Conservation (phyloP, 2,797 vertebrate genomes). For the Poliocrania exsul region DNA sequence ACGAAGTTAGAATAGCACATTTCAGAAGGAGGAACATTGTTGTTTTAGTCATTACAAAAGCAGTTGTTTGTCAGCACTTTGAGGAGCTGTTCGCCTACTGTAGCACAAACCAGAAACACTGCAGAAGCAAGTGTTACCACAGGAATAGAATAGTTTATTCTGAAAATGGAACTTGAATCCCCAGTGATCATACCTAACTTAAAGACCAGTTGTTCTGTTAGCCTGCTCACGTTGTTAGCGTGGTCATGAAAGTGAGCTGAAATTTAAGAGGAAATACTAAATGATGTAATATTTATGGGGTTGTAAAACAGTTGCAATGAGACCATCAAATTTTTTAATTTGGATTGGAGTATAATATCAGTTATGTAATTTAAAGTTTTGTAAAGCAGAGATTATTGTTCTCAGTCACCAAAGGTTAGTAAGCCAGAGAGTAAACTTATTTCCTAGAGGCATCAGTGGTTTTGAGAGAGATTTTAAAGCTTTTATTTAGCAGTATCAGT, state of each 20-base stretch:
- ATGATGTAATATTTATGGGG: background rate
- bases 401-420: background rate
- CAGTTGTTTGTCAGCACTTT: background rate
- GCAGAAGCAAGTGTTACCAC: background rate
- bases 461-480: background rate
- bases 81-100: background rate
- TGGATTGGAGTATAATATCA: background rate
- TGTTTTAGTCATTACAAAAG: background rate
- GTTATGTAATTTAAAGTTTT: background rate
- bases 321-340: background rate
- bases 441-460: background rate
- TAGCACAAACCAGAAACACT: background rate
- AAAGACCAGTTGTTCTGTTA: background rate
- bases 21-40: background rate
- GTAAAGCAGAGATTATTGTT: background rate
- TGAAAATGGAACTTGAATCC: background rate
- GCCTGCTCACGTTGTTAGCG: fast-evolving
- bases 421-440: background rate
- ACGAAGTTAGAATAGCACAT: background rate
- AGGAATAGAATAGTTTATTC: background rate
- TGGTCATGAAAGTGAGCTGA: background rate
- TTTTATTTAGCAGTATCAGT: background rate
- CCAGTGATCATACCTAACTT: background rate
- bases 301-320: background rate
- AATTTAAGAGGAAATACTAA: background rate